Evolutionary conservation across 23 tunicate genomes (phyloP), one percentile per base, ranked within the genome.

Genomic region (Clavelina lepadiformis): DNA sequence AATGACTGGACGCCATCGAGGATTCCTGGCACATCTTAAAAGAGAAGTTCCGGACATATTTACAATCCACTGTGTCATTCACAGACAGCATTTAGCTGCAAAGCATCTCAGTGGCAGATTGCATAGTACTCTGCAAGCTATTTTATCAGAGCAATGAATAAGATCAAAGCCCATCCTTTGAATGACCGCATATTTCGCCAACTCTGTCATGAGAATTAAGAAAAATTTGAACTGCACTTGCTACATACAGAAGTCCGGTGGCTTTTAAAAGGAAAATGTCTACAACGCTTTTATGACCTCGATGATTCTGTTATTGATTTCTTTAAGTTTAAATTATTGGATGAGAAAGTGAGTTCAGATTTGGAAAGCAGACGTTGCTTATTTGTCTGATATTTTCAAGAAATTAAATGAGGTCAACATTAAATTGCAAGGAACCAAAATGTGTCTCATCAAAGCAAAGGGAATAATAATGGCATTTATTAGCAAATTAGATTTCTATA

Each of bases 41-140:
- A 22, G 38, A 61, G 73, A 65, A 61, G 63, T 26, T 62, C 56
- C 79, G 38, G 23, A 28, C 33, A 38, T 41, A 38, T 58, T 73
- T 18, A 73, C 73, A 21, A 64, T 64, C 44, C 79, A 63, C 51
- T 63, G 79, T 38, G 73, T 65, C 7, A 77, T 77, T 77, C 67
- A 67, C 46, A 65, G 75, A 51, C 74, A 75, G 73, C 74, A 75
- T 75, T 65, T 75, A 33, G 81, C 51, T 61, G 72, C 81, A 46
- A 66, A 77, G 46, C 36, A 68, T 38, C 26, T 77, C 38, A 77
- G 82, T 35, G 75, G 18, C 38, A 65, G 82, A 32, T 56, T 77
- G 24, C 36, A 58, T 33, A 3, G 24, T 18, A 54, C 81, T 23
- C 54, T 56, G 74, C 5, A 56, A 38, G 7, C 23, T n/a, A n/a